Percentiles rank a stretch among this genome's conserved stretches.
Conservation (phyloP, 1,140 invertebrate species). For the Rhagoletis zephyria region DNA sequence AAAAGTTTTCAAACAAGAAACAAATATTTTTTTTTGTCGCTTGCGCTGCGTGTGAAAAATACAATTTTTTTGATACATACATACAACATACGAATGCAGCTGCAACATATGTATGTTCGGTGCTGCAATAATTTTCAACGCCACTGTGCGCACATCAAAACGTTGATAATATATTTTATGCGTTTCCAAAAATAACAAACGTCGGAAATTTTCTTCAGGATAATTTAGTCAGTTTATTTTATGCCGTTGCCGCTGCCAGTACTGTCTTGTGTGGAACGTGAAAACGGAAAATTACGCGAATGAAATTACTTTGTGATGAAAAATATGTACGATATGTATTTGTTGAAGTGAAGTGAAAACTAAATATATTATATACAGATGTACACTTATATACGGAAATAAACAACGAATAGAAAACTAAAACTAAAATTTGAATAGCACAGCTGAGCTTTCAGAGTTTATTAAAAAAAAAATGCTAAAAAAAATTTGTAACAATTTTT, state of each 20-base stretch:
- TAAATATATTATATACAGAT: neutral
- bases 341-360: slow-evolving; percentile 10
- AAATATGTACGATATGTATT: neutral
- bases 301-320: neutral
- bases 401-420: neutral
- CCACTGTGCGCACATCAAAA: neutral
- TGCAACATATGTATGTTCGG: neutral
- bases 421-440: no score
- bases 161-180: slow-evolving; percentile 41
- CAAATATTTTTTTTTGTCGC: no score
- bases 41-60: neutral
- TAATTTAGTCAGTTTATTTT: slow-evolving; percentile 35
- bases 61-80: neutral
- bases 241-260: slow-evolving; percentile 39
- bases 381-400: neutral
- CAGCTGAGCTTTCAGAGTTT: no score
- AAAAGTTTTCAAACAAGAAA: no score
- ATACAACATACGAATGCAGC: neutral
- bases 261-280: neutral
- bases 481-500: no score
- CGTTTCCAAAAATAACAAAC: slow-evolving; percentile 49
- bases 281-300: slow-evolving; percentile 32
- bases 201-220: slow-evolving; percentile 49
- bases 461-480: no score
- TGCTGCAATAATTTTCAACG: slow-evolving; percentile 16